Base-by-base conservation (phyloP, 2,797 vertebrate genomes). In the Hippoglossus hippoglossus region DNA sequence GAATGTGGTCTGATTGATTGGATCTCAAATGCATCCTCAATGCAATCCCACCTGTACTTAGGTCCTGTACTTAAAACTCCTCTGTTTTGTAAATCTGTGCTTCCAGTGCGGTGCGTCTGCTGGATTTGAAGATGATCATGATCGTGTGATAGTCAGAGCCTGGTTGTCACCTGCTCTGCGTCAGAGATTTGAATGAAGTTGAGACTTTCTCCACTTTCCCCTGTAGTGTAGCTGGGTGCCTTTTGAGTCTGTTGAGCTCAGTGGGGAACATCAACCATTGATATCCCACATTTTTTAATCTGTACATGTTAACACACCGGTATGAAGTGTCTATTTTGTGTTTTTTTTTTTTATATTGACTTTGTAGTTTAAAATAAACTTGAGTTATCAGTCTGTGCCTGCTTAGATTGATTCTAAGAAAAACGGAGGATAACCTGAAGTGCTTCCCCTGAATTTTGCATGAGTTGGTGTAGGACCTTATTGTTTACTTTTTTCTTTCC, bases 401-500 rank as follows among this genome's bases (percentile, higher is more conserved):
- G 52, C 41, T 56, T 24, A 61, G 39, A 59, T 51, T 24, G 28
- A 13, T 63, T 83, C 24, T 13, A 44, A 61, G 53, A 75, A 69
- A 61, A 84, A 56, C 67, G 5, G 1, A 46, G 44, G 44, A 49
- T 21, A 90, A 56, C 71, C 69, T 54, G 36, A 77, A 86, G 74
- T 67, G 61, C 63, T 77, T 89, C 79, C 84, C 59, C 66, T 65
- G 49, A 82, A 65, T 77, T 71, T 76, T 76, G 46, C 73, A 56
- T 9, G 36, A 71, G 55, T 70, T 54, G n/a, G 56, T 79, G 28
- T 69, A 53, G 74, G 89, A 86, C 80, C 77, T 82, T 64, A 66
- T 73, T 78, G 71, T 84, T 67, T 47, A 31, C 28, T 25, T 60
- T 83, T 77, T 87, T 73, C 74, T 64, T 85, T 83, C 83, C 77